Evolutionary conservation across 2,797 vertebrate species (phyloP).

Genomic region (Lepus oiostolus): DNA sequence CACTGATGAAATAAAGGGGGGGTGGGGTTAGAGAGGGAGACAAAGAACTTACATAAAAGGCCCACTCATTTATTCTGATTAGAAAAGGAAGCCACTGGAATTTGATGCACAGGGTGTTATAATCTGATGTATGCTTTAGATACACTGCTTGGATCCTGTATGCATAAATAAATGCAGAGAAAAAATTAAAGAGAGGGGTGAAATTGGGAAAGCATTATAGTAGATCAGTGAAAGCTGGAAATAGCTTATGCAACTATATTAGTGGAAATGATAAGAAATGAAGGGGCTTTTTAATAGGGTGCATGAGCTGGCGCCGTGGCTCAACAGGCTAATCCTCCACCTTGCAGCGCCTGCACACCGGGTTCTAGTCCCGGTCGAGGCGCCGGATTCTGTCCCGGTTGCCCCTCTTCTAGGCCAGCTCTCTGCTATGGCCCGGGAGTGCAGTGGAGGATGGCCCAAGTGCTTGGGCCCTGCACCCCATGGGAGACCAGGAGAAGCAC

Average conservation of each 20-base stretch:
- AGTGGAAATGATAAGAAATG: background rate
- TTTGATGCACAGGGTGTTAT: background rate
- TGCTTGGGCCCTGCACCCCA: too few relatives aligned
- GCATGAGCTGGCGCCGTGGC: too few relatives aligned
- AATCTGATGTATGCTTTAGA: background rate
- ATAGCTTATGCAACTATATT: background rate
- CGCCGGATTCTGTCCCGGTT: too few relatives aligned
- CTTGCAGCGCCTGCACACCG: too few relatives aligned
- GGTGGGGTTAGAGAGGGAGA: background rate
- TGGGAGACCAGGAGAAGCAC: too few relatives aligned
- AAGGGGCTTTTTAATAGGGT: background rate
- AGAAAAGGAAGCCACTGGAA: background rate
- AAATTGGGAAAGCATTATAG: background rate
- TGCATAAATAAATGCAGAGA: background rate
- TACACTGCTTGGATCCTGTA: background rate
- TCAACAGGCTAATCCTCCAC: too few relatives aligned
- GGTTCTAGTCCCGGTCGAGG: too few relatives aligned
- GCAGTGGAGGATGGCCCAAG: too few relatives aligned
- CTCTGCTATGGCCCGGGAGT: too few relatives aligned
- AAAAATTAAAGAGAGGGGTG: background rate
- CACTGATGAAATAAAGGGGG: background rate
- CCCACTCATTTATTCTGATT: background rate
- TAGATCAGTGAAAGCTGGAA: background rate
- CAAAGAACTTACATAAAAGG: background rate
- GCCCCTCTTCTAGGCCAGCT: too few relatives aligned